A percentile compares a stretch with the other conserved stretches of the same genome.
Conservation (phyloP, 2,888 invertebrate species). For the Pedicia rivosa region DNA sequence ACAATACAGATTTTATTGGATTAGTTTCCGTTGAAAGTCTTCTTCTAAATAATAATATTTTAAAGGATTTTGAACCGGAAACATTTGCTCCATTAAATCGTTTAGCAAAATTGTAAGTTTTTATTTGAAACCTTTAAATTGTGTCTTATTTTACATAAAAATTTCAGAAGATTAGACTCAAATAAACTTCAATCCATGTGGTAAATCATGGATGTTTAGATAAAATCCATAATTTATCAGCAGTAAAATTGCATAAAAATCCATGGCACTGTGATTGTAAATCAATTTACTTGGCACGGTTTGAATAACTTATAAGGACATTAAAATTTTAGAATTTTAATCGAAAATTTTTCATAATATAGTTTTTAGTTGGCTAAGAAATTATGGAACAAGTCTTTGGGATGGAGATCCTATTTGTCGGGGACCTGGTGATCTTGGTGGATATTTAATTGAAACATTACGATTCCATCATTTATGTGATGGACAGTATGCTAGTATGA, state of each 20-base stretch:
- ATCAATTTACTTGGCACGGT: conserved; percentile 45
- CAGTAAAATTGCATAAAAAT: conserved; percentile 44
- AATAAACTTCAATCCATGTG: conserved; percentile 48
- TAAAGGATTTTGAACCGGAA: conserved; percentile 31
- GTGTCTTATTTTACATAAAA: too few species aligned
- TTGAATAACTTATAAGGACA: too few species aligned
- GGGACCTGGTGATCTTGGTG: conserved; percentile 36
- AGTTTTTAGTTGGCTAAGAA: conserved; percentile 35
- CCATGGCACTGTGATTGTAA: conserved; percentile 48
- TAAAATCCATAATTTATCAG: conserved; percentile 35
- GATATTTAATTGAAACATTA: conserved; percentile 32
- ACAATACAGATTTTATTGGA: conserved; percentile 32
- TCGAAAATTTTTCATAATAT: too few species aligned
- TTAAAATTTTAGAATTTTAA: too few species aligned
- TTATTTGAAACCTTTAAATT: too few species aligned
- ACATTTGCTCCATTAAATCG: conserved; percentile 30
- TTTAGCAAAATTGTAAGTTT: conserved; percentile 34
- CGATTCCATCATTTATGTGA: conserved; percentile 50
- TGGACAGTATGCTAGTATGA: conserved; percentile 57
- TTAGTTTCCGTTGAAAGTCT: conserved; percentile 34
- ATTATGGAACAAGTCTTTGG: conserved; percentile 32
- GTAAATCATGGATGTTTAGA: conserved; percentile 40
- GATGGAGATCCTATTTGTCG: conserved; percentile 36
- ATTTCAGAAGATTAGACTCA: conserved; percentile 38
- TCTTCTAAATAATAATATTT: conserved; percentile 42